Conservation (phyloP, 2,113 vertebrate species). For the Alethe diademata region DNA sequence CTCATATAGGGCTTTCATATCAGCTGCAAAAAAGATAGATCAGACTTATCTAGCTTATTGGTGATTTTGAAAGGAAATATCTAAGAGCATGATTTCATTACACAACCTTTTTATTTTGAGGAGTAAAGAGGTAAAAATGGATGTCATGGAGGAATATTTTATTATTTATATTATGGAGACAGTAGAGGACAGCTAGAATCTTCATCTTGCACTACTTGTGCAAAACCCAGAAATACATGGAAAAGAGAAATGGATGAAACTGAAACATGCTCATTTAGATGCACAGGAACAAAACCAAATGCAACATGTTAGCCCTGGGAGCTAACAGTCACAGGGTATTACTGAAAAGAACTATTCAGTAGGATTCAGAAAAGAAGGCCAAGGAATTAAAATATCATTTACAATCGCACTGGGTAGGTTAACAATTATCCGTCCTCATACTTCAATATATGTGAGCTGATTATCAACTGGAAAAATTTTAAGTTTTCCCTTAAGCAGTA, state of each 20-base stretch:
- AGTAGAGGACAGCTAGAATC: background rate
- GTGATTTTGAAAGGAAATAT: background rate
- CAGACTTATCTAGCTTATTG: background rate
- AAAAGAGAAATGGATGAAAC: background rate
- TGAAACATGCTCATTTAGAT: background rate
- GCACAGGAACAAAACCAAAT: background rate
- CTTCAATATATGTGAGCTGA: constrained; percentile 39
- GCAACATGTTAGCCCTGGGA: background rate
- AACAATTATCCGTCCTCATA: constrained; percentile 33
- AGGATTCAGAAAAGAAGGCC: background rate
- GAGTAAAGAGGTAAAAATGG: background rate
- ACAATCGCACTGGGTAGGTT: background rate
- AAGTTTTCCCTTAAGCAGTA: constrained; percentile 36
- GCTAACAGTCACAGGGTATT: background rate
- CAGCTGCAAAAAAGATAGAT: background rate
- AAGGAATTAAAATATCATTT: constrained; percentile 34
- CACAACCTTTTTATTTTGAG: background rate
- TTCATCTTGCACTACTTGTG: background rate
- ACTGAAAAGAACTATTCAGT: background rate
- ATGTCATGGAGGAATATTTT: background rate
- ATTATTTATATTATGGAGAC: background rate
- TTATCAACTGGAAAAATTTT: constrained; percentile 40
- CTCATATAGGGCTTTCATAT: background rate
- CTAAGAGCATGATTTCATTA: accelerated
- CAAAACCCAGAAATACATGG: accelerated